Base-by-base conservation (phyloP, 2,113 vertebrate genomes). In the Salvelinus alpinus region DNA sequence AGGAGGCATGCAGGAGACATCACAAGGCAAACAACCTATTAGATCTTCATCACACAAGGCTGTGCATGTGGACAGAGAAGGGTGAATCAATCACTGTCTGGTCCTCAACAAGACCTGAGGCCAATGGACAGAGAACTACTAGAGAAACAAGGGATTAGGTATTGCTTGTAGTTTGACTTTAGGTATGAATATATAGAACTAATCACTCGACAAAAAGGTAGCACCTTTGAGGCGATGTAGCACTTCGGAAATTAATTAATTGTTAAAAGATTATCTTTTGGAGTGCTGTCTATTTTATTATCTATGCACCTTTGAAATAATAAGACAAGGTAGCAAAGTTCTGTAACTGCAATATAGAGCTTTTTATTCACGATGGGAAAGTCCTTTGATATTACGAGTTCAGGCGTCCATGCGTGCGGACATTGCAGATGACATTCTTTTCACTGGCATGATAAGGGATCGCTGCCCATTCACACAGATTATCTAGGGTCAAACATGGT, bases 401-500 rank as follows among this genome's bases (percentile, higher is more conserved):
- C 64, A n/a, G 11, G 29, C 18, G 29, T 34, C 31, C n/a, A 22
- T 64, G 72, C 38, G 60, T 25, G 72, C 31, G 34, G 31, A 24
- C 59, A 64, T 16, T n/a, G 18, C 72, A 38, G 31, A 64, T 64
- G 48, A 25, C 47, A 20, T 44, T 64, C 57, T 65, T 27, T 38
- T 22, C 59, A 20, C 68, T 6, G 75, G 38, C 38, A 71, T 22
- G 18, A 77, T 77, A 48, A 77, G 24, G 57, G 13, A 27, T 62
- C 29, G 31, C 74, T 29, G 66, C 22, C 59, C 38, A n/a, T 48
- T 48, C 38, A 47, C 69, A 77, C 69, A 44, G 75, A 18, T 38
- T 59, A 16, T 22, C 18, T 13, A 77, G 73, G 82, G 83, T 87
- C 80, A 76, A 44, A 78, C 12, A 7, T 62, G 69, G n/a, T 29